These are phyloP conservation scores for Leptodactylus fallax DNA, from an alignment of 2,797 vertebrate genomes.

Conservation along the genomic window DNA sequence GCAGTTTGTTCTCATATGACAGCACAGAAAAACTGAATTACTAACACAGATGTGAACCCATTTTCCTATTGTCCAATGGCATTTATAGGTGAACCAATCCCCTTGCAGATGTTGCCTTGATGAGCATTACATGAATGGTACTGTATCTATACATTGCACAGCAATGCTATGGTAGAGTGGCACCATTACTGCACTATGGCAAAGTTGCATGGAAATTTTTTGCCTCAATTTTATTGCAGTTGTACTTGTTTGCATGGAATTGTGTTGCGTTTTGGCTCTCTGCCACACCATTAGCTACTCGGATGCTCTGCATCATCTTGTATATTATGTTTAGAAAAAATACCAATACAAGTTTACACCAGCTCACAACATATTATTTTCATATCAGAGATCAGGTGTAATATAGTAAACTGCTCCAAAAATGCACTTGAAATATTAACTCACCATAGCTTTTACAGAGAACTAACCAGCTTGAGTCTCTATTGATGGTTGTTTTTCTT, in stretches of 20 bases:
- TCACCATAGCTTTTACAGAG: slow-evolving; percentile 32
- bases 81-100: too few species aligned
- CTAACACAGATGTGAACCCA: too few species aligned
- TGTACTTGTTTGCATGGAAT: neutral
- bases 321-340: neutral
- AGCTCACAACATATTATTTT: neutral
- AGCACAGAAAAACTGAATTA: too few species aligned
- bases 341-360: neutral
- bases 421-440: slow-evolving; percentile 33
- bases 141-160: too few species aligned
- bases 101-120: too few species aligned
- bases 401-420: slow-evolving; percentile 7
- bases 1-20: too few species aligned
- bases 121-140: too few species aligned
- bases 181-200: neutral
- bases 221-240: neutral
- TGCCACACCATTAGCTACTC: neutral
- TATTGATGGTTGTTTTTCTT: slow-evolving; percentile 53
- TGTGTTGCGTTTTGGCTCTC: neutral
- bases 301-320: neutral
- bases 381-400: neutral
- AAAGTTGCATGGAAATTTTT: neutral
- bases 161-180: neutral
- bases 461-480: slow-evolving; percentile 36
- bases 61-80: too few species aligned